Conservation (phyloP, 2,888 invertebrate species). For the Gnatocerus cornutus region DNA sequence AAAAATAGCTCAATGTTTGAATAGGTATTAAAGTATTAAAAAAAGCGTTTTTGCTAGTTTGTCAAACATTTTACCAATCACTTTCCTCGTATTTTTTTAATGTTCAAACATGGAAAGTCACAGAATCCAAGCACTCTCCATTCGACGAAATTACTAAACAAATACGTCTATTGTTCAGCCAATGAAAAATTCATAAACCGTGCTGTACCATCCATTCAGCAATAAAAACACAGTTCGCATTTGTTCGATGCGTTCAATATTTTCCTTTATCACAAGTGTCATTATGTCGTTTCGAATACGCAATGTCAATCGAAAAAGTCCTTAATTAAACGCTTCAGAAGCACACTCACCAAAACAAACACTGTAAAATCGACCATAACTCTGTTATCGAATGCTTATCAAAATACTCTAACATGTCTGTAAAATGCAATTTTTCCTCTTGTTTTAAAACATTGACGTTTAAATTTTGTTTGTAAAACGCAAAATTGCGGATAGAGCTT, state of each 20-base stretch:
- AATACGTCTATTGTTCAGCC: not conserved
- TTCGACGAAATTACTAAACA: slow-evolving; percentile 17
- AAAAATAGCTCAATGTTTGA: too few species aligned
- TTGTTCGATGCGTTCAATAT: slow-evolving; percentile 20
- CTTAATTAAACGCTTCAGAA: slow-evolving; percentile 42
- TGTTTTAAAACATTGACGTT: slow-evolving; percentile 3
- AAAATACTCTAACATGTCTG: slow-evolving; percentile 22
- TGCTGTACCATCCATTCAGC: not conserved
- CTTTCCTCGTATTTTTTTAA: too few species aligned
- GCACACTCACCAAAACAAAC: slow-evolving; percentile 44
- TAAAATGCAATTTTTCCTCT: slow-evolving; percentile 7
- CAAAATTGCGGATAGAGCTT: not conserved
- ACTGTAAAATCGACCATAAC: slow-evolving; percentile 39
- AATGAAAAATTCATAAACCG: slow-evolving; percentile 30
- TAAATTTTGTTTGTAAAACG: not conserved
- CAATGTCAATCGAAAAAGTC: slow-evolving; percentile 36
- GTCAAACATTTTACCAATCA: too few species aligned
- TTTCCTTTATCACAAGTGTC: slow-evolving; percentile 35
- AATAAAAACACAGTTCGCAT: slow-evolving; percentile 17
- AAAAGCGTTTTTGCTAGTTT: too few species aligned
- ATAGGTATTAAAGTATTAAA: too few species aligned
- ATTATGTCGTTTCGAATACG: slow-evolving; percentile 25
- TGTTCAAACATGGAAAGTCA: too few species aligned
- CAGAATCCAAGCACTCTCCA: too few species aligned
- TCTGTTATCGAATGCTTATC: slow-evolving; percentile 39